These are phyloP conservation scores for Myrmophylax atrothorax DNA, from an alignment of 2,113 vertebrate species.

Conservation along the genomic window DNA sequence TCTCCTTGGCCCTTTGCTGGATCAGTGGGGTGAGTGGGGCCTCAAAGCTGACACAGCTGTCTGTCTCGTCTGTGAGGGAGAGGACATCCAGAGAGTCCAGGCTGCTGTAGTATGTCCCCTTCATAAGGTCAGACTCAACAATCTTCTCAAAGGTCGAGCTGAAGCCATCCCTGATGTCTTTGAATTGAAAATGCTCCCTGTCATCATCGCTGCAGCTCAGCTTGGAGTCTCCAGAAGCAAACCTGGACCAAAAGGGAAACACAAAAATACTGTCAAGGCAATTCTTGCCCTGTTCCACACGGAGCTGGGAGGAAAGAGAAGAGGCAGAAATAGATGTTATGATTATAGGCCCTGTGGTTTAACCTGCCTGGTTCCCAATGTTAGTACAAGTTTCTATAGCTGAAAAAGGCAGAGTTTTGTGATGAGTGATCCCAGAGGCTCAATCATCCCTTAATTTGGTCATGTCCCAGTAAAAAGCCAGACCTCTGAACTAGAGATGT, in stretches of 20 bases:
- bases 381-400: not conserved
- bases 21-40: slow-evolving; percentile 93
- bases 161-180: slow-evolving; percentile 92
- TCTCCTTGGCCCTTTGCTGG: slow-evolving; percentile 90
- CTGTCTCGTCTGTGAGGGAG: slow-evolving; percentile 94
- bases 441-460: not conserved
- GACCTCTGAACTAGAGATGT: not conserved
- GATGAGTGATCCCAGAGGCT: not conserved
- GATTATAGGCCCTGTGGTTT: not conserved
- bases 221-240: slow-evolving; percentile 64
- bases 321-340: not conserved
- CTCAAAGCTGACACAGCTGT: slow-evolving; percentile 97
- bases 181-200: slow-evolving; percentile 78
- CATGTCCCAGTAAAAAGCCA: not conserved
- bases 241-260: slow-evolving; percentile 43
- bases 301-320: not conserved
- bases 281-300: not conserved
- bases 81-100: slow-evolving; percentile 93
- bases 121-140: slow-evolving; percentile 92
- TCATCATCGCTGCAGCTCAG: slow-evolving; percentile 60
- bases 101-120: slow-evolving; percentile 95
- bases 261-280: not conserved
- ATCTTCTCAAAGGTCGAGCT: slow-evolving; percentile 96
- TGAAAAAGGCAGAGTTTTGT: not conserved
- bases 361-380: not conserved